Conservation (phyloP, 1,140 invertebrate species). For the Diorhabda elongata region DNA sequence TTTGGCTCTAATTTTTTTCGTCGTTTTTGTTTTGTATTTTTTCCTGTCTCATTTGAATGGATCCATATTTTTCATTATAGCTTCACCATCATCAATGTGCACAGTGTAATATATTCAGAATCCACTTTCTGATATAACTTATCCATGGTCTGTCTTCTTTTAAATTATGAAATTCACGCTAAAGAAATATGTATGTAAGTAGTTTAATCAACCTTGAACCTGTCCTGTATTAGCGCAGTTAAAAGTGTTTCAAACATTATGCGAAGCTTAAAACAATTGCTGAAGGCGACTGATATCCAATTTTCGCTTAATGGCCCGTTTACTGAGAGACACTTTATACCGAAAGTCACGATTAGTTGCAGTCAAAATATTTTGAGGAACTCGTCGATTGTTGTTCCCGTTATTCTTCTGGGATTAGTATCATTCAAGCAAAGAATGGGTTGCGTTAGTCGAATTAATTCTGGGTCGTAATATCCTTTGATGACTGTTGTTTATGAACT, state of each 20-base stretch:
- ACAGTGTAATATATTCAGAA: too few relatives aligned
- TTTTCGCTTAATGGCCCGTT: conserved; percentile 15
- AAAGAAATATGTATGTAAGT: too few relatives aligned
- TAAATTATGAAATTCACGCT: too few relatives aligned
- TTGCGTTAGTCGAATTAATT: not conserved
- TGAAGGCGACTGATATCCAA: conserved; percentile 14
- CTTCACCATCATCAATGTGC: too few relatives aligned
- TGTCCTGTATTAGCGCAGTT: not conserved
- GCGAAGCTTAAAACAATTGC: conserved; percentile 14
- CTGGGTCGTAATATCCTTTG: not conserved
- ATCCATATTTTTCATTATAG: too few relatives aligned
- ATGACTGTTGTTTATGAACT: conserved; percentile 1
- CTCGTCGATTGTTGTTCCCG: conserved; percentile 3
- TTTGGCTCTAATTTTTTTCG: too few relatives aligned
- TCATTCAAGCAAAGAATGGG: not conserved
- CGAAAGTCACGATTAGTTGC: conserved; percentile 5
- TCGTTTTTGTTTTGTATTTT: too few relatives aligned
- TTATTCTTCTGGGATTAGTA: not conserved
- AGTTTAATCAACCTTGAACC: not conserved
- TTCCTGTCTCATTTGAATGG: too few relatives aligned
- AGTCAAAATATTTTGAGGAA: conserved; percentile 7
- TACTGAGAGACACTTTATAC: conserved; percentile 13
- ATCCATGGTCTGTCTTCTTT: too few relatives aligned
- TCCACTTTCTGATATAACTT: too few relatives aligned
- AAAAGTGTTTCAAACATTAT: conserved; percentile 9